Conservation (phyloP, 2,888 invertebrate genomes). For the Prosapia bicincta region DNA sequence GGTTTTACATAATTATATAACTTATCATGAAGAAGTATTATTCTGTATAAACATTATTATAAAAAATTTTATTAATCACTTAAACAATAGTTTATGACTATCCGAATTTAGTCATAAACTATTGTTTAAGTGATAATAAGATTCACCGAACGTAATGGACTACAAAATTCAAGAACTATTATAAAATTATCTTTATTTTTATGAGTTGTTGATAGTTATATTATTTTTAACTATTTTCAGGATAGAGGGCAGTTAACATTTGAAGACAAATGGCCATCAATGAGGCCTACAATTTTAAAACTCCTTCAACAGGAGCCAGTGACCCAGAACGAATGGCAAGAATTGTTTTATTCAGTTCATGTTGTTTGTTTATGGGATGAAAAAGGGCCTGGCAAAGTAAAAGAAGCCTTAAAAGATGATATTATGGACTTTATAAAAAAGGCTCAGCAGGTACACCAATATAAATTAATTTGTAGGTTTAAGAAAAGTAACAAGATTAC, state of each 20-base stretch:
- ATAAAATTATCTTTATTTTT: too few species aligned
- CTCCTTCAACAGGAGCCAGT: constrained; percentile 92
- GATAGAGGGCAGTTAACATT: constrained; percentile 81
- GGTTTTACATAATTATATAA: too few species aligned
- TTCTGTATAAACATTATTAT: too few species aligned
- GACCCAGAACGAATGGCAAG: constrained; percentile 94
- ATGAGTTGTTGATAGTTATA: too few species aligned
- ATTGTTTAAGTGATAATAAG: too few species aligned
- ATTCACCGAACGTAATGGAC: too few species aligned
- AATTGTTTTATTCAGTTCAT: constrained; percentile 94
- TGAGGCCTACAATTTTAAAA: constrained; percentile 91
- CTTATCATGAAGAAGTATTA: too few species aligned
- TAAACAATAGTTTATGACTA: too few species aligned
- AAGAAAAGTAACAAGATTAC: neutral
- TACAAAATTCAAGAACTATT: too few species aligned
- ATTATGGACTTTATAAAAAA: constrained; percentile 92
- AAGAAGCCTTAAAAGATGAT: constrained; percentile 85
- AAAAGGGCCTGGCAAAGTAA: constrained; percentile 83
- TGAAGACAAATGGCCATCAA: constrained; percentile 95
- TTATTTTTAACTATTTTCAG: constrained; percentile 49
- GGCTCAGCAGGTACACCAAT: constrained; percentile 65
- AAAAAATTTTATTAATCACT: too few species aligned
- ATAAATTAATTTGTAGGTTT: neutral
- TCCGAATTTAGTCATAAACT: too few species aligned
- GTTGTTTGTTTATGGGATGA: constrained; percentile 97